Evolutionary conservation across 2,113 vertebrate genomes (phyloP).

Genomic region (Elachura formosa): DNA sequence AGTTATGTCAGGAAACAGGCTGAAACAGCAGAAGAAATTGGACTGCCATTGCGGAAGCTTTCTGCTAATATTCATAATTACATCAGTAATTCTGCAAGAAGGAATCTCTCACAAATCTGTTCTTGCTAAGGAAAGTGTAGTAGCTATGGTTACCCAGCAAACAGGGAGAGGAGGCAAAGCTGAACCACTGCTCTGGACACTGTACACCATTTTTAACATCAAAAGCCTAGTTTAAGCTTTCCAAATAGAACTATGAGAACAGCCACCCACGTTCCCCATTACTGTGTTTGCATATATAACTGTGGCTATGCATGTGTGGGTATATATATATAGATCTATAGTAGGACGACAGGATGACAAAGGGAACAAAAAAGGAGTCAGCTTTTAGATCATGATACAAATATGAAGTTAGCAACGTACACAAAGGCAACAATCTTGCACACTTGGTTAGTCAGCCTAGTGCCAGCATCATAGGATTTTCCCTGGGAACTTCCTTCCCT

Average conservation of each 20-base stretch:
- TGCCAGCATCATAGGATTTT: not conserved
- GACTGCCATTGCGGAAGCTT: not conserved
- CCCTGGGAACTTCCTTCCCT: not conserved
- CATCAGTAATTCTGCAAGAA: not conserved
- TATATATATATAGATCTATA: not conserved
- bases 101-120: not conserved
- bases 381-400: not conserved
- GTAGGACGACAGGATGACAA: not conserved
- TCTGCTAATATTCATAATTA: not conserved
- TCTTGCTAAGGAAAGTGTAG: not conserved
- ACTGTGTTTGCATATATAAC: not conserved
- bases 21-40: not conserved
- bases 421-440: not conserved
- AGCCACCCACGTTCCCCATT: not conserved
- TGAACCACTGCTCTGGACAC: not conserved
- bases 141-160: slow-evolving; percentile 44
- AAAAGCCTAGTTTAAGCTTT: slow-evolving; percentile 30
- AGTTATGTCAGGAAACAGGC: not conserved
- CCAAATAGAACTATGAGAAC: not conserved
- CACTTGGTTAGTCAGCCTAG: not conserved
- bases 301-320: not conserved
- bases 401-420: not conserved
- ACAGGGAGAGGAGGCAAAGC: not conserved
- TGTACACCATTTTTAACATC: not conserved
- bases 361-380: not conserved